A percentile compares a stretch with the other conserved stretches of the same genome.
Conservation (phyloP, 2,113 vertebrate species). For the Mungos mungo region DNA sequence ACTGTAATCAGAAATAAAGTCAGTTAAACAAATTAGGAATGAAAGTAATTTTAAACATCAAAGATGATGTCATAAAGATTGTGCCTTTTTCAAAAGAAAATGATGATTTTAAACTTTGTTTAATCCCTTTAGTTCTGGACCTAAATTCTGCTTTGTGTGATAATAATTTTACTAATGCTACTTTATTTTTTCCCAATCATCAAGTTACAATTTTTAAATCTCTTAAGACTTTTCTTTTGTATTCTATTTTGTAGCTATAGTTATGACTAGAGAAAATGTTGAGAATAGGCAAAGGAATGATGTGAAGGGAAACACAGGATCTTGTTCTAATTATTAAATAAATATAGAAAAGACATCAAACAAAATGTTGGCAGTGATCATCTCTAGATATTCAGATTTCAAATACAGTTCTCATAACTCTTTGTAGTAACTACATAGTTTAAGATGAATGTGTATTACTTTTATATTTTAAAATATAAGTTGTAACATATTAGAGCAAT, state of each 20-base stretch:
- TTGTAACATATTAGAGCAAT: neutral
- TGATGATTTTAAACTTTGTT: neutral
- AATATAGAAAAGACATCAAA: neutral
- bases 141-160: neutral
- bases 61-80: neutral
- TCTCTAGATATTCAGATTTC: neutral
- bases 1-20: neutral
- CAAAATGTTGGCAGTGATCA: neutral
- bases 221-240: neutral
- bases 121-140: neutral
- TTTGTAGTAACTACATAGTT: neutral
- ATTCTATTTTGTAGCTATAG: neutral
- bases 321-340: neutral
- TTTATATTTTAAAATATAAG: neutral
- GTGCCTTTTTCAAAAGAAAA: neutral
- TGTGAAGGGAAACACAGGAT: neutral
- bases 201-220: neutral
- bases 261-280: neutral
- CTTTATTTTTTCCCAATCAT: neutral
- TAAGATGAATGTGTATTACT: neutral
- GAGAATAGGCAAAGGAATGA: neutral
- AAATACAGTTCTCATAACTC: neutral
- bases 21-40: neutral
- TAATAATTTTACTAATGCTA: neutral
- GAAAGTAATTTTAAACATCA: conserved; percentile 15